A percentile compares a stretch with the other conserved stretches of the same genome.
Evolutionary conservation across 2,888 invertebrate genomes (phyloP).

Genomic region (Ceratothoa steindachneri): DNA sequence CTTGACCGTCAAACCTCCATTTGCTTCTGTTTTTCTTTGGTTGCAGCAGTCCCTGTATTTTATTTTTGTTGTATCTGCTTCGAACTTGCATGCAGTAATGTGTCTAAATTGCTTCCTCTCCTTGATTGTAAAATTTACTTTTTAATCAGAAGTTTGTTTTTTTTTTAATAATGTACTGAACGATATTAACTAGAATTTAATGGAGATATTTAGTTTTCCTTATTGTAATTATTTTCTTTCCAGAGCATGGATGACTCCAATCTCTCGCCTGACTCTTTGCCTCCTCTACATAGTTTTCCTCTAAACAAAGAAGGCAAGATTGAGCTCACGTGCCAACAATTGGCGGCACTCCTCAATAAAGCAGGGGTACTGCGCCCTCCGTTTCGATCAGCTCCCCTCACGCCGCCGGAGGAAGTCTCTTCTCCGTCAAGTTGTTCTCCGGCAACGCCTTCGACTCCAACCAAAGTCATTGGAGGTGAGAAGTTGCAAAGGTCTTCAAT

Average conservation of each 20-base stretch:
- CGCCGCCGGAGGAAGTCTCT: background rate
- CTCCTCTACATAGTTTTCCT: background rate
- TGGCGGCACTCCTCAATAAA: background rate
- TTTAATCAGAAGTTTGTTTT: too few species aligned
- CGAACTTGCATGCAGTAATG: background rate
- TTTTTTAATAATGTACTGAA: background rate
- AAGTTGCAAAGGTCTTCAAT: too few species aligned
- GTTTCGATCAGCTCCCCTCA: background rate
- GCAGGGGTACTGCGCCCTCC: background rate
- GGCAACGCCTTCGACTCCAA: background rate
- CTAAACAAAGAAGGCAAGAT: conserved; percentile 2
- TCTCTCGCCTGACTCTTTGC: background rate
- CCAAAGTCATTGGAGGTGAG: background rate
- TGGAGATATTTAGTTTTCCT: background rate
- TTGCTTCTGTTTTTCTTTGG: too few species aligned
- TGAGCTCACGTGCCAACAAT: background rate
- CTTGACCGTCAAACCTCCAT: too few species aligned
- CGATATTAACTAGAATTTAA: background rate
- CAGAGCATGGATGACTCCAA: background rate
- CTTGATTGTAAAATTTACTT: too few species aligned
- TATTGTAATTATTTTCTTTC: background rate
- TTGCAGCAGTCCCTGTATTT: conserved; percentile 11
- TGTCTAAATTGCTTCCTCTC: too few species aligned
- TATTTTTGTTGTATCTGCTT: background rate
- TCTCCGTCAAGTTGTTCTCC: background rate